Evolutionary conservation across 2,888 invertebrate species (phyloP), one percentile per base, ranked within the genome.

Genomic region (Augiades crinisus): DNA sequence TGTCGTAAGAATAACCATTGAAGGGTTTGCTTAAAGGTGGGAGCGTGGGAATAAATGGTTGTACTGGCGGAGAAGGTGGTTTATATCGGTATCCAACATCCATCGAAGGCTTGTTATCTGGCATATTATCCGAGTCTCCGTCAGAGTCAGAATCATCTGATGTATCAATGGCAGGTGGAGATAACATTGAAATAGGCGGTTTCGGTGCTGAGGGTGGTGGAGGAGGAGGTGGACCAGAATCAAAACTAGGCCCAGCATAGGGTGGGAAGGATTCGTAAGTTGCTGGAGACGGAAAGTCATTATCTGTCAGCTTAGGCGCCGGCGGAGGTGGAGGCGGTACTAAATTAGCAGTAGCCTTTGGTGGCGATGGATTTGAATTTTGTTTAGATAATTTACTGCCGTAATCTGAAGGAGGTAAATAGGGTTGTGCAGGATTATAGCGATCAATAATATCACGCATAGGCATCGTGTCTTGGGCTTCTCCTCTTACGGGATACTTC

Each of bases 381-480:
- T 78, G 79, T 58, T 84, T 80, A n/a, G 79, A 70, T 10, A 53
- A 34, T 53, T 80, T 80, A 52, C 63, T 69, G 5, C 80, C 81
- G 52, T 83, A 84, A 12, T 61, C 65, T n/a, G 68, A 65, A 31
- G 72, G 72, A 1, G 87, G 87, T 53, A 90, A 70, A 64, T 89
- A 87, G 1, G 90, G 86, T 58, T 89, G 87, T 2, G 89, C 89
- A n/a, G 90, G 86, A 64, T 90, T 90, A 58, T 86, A 90, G 12
- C 90, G 75, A 55, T 90, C 90, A 44, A 88, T 68, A 3, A 74
- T 74, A 44, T 76, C 74, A 30, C 68, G 68, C 58, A 64, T 58
- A 12, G 67, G 57, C 13, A 59, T 64, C 1, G 75, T 60, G 47
- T 89, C 88, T 61, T 89, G 81, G 24, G 80, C 82, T 66, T 90